phyloP scores from a whole-genome alignment of 1,140 invertebrate genomes.

The Thaumetopoea pityocampa region DNA sequence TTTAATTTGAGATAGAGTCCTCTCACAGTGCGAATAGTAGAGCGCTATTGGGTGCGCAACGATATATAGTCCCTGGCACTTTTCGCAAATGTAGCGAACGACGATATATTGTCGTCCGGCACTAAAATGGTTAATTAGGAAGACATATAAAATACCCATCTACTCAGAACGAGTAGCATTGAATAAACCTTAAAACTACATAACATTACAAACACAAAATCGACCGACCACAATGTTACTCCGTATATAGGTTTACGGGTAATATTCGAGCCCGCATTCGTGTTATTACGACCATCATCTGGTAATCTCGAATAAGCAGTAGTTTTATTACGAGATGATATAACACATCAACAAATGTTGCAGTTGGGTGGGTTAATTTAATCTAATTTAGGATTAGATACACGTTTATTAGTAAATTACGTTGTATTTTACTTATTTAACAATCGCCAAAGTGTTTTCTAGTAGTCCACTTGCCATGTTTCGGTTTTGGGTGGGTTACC shows the following conservation, averaged over 20 bases:
- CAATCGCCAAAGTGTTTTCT: constrained; percentile 3
- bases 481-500: too few relatives aligned
- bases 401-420: constrained; percentile 27
- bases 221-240: constrained; percentile 12
- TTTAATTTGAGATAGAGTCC: too few relatives aligned
- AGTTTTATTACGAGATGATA: constrained; percentile 47
- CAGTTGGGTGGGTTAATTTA: constrained; percentile 42
- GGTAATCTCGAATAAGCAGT: constrained; percentile 32
- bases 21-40: too few relatives aligned
- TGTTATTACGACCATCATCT: constrained; percentile 20
- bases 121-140: too few relatives aligned
- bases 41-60: too few relatives aligned
- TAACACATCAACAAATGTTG: constrained; percentile 45
- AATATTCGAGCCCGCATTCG: constrained; percentile 32
- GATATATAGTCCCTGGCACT: too few relatives aligned
- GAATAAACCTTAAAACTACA: too few relatives aligned
- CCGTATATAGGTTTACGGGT: constrained; percentile 28
- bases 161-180: too few relatives aligned
- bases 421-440: constrained; percentile 2
- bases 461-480: constrained; percentile 1
- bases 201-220: constrained; percentile 5
- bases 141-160: too few relatives aligned
- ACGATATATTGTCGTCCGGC: too few relatives aligned
- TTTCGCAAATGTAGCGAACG: too few relatives aligned
- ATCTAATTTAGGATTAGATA: constrained; percentile 25